Evolutionary conservation across 2,888 invertebrate species (phyloP), one percentile per base, ranked within the genome.

Genomic region (Meta bourneti): DNA sequence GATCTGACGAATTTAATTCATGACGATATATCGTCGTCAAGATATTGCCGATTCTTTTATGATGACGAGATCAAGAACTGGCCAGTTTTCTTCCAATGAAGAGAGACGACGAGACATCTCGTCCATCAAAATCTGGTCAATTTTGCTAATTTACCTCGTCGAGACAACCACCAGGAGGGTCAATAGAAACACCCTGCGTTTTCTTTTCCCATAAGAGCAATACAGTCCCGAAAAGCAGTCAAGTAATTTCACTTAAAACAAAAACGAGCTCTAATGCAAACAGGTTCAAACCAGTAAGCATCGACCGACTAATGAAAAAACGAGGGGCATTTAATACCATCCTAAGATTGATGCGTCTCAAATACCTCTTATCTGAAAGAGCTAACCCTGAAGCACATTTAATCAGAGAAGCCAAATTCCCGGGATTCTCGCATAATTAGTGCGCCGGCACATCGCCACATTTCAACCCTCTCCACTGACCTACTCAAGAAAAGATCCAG

Each of bases 381-480:
- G 79, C 54, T 79, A 79, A 54, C 79, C 52, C 79, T 54, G 20
- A 79, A 79, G 79, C 79, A 61, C 19, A 54, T 77, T 79, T 79
- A 79, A 79, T 79, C 54, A 79, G 19, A 34, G 20, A 85, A 74
- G 74, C 52, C 49, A n/a, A 70, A 70, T 78, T 69, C 71, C 72
- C 52, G 49, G 61, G 74, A 88, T 75, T 74, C 88, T 70, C 80
- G 61, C 72, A 88, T 81, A 88, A 88, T 70, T 20, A 80, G 69
- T 16, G n/a, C 69, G 34, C 54, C 61, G 61, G 54, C 61, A n/a
- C n/a, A 69, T 82, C 81, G 61, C n/a, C 81, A n/a, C n/a, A 70
- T 51, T 79, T 34, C 61, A 49, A 11, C 51, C 51, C 79, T 90
- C 52, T 84, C 84, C 51, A 90, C 79, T 90, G 90, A 90, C 90